phyloP scores from a whole-genome alignment of 2,113 vertebrate genomes.

The Istiophorus platypterus region DNA sequence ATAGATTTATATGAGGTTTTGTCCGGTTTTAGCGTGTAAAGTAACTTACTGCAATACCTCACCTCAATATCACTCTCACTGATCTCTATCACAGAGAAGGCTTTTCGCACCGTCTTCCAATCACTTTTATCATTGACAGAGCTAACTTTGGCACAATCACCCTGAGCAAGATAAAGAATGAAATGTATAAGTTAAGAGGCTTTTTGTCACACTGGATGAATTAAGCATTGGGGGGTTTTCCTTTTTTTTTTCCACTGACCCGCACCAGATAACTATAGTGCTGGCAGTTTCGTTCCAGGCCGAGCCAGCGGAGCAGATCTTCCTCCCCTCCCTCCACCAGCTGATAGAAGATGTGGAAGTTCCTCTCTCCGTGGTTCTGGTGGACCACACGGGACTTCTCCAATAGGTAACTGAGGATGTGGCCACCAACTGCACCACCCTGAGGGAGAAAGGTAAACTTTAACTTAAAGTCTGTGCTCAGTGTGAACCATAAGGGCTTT shows the following conservation, averaged over 20 bases:
- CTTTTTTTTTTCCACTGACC: constrained; percentile 59
- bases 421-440: constrained; percentile 95
- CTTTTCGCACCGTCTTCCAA: constrained; percentile 91
- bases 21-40: neutral
- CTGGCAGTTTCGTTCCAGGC: constrained; percentile 90
- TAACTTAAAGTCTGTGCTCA: neutral
- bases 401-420: constrained; percentile 96
- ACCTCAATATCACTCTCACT: constrained; percentile 89
- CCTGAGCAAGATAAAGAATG: constrained; percentile 77
- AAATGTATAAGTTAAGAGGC: neutral
- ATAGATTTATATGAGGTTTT: neutral
- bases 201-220: neutral
- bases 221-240: neutral
- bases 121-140: constrained; percentile 93
- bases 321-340: constrained; percentile 92
- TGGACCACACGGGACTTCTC: constrained; percentile 97
- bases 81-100: constrained; percentile 92
- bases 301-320: constrained; percentile 89
- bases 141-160: constrained; percentile 90
- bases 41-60: neutral
- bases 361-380: constrained; percentile 95
- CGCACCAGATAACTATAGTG: constrained; percentile 79
- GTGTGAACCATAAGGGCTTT: neutral
- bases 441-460: constrained; percentile 60
- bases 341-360: constrained; percentile 99